These are phyloP conservation scores for Petromus typicus DNA, from an alignment of 2,113 vertebrate species.

Conservation along the genomic window DNA sequence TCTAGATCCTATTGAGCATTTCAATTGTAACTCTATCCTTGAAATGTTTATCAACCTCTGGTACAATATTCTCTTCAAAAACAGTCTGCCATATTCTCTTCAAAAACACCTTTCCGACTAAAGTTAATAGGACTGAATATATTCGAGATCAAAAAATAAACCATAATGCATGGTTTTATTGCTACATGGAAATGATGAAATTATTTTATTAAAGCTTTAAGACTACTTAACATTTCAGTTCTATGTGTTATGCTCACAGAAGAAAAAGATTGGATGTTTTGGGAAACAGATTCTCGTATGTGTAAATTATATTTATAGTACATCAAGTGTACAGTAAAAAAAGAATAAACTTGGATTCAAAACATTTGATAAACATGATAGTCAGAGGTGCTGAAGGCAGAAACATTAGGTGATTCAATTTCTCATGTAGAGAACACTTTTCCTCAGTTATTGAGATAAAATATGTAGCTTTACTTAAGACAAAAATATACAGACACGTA, in stretches of 20 bases:
- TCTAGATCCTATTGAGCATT: not conserved
- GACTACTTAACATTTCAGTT: not conserved
- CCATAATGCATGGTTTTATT: not conserved
- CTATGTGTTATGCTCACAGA: not conserved
- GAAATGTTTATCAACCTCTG: constrained; percentile 3
- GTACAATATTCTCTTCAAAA: constrained; percentile 43
- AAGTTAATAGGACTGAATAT: not conserved
- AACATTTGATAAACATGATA: not conserved
- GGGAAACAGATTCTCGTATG: not conserved
- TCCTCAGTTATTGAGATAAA: not conserved
- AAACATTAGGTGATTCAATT: not conserved
- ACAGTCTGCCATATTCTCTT: constrained; percentile 37
- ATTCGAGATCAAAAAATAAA: constrained; percentile 32
- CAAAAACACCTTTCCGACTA: not conserved
- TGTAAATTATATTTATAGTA: not conserved
- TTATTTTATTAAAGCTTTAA: not conserved
- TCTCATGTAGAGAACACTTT: not conserved
- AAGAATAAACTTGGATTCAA: not conserved
- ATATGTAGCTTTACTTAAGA: not conserved
- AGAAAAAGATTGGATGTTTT: not conserved
- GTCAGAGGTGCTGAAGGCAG: not conserved
- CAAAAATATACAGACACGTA: not conserved
- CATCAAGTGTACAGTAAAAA: not conserved
- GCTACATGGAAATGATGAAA: not conserved
- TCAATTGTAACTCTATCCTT: constrained; percentile 30